Evolutionary conservation across 2,888 invertebrate genomes (phyloP).

Genomic region (Melolontha melolontha): DNA sequence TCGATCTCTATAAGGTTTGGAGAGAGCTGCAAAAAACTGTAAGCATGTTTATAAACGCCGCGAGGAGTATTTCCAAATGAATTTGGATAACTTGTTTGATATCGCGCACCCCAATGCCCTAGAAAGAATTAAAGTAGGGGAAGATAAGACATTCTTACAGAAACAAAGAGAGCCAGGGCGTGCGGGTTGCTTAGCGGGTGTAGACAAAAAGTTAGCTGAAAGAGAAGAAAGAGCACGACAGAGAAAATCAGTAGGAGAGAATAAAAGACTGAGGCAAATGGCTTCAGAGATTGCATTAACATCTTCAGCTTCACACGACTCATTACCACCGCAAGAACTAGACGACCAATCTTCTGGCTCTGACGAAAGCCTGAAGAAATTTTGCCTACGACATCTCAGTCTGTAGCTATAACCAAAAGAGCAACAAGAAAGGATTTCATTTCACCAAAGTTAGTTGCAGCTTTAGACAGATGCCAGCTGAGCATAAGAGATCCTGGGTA

Average conservation of each 20-base stretch:
- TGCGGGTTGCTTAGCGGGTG: too few species aligned
- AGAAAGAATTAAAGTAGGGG: constrained; percentile 51
- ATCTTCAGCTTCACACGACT: too few species aligned
- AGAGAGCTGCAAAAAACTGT: constrained; percentile 52
- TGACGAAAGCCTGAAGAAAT: too few species aligned
- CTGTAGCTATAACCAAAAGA: constrained; percentile 35
- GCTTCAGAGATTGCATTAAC: too few species aligned
- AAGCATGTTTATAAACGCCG: too few species aligned
- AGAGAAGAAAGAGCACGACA: constrained; percentile 41
- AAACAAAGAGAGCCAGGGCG: too few species aligned
- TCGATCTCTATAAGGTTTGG: constrained; percentile 55
- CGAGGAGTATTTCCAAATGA: too few species aligned
- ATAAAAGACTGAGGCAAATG: constrained; percentile 19
- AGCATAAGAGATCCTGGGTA: constrained; percentile 45
- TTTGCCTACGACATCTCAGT: too few species aligned
- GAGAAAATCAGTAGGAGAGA: constrained; percentile 45
- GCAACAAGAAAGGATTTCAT: constrained; percentile 48
- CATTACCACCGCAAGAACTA: too few species aligned
- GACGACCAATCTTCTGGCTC: too few species aligned
- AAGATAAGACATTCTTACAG: constrained; percentile 52
- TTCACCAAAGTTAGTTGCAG: constrained; percentile 50
- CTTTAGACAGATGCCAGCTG: too few species aligned
- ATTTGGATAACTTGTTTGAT: constrained; percentile 49
- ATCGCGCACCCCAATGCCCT: constrained; percentile 47
- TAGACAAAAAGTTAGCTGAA: too few species aligned